Evolutionary conservation across 2,888 invertebrate genomes (phyloP).

Genomic region (Drosophila incognita): DNA sequence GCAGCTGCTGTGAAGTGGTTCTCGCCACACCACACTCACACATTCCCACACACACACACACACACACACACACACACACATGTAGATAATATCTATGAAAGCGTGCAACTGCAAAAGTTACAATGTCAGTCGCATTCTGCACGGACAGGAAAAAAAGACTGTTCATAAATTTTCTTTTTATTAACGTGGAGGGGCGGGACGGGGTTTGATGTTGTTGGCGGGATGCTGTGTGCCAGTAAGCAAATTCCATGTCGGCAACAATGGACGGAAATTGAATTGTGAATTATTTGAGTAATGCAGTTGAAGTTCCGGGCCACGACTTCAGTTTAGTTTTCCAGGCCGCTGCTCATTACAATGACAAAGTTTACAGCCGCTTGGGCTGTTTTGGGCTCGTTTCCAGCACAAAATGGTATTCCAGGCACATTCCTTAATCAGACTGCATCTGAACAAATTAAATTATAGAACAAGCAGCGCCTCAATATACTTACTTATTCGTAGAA

Average conservation of each 20-base stretch:
- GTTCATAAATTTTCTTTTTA: constrained; percentile 72
- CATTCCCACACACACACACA: constrained; percentile 5
- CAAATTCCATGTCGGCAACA: constrained; percentile 69
- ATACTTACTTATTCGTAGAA: constrained; percentile 8
- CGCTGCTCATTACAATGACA: constrained; percentile 59
- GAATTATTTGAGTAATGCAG: constrained; percentile 73
- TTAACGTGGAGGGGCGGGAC: constrained; percentile 25
- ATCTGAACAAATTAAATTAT: constrained; percentile 54
- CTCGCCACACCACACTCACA: constrained; percentile 17
- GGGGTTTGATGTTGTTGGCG: neutral
- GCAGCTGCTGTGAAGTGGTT: constrained; percentile 68
- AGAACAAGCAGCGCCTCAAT: constrained; percentile 35
- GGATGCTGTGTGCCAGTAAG: constrained; percentile 43
- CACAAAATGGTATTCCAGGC: constrained; percentile 10
- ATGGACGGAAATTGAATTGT: constrained; percentile 77
- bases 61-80: neutral
- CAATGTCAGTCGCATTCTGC: constrained; percentile 52
- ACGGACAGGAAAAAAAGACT: constrained; percentile 8
- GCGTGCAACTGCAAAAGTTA: constrained; percentile 48
- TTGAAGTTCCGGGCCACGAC: constrained; percentile 67
- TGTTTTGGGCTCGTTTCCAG: neutral
- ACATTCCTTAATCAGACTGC: constrained; percentile 34
- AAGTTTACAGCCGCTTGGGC: constrained; percentile 49
- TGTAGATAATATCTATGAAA: constrained; percentile 4
- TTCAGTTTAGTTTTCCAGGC: constrained; percentile 63